A percentile compares a stretch with the other conserved stretches of the same genome.
These are phyloP conservation scores for Rostratula benghalensis DNA, from an alignment of 2,113 vertebrate genomes.

Conservation along the genomic window DNA sequence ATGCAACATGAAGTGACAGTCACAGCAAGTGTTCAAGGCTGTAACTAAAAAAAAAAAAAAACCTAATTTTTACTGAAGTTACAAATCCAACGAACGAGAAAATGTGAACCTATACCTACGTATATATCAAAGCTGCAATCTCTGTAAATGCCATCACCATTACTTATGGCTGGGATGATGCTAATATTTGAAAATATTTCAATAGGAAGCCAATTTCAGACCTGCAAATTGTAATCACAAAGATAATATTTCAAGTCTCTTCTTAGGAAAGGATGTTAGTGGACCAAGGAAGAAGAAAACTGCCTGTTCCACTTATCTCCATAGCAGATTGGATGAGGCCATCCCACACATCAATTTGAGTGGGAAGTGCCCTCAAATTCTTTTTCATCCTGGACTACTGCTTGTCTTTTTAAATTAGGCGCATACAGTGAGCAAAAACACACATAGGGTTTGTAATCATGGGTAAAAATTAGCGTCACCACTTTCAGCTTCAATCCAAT, in stretches of 20 bases:
- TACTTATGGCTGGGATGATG: conserved; percentile 56
- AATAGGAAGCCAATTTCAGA: conserved; percentile 27
- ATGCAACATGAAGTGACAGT: conserved; percentile 71
- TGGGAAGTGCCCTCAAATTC: neutral
- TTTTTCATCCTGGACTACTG: neutral
- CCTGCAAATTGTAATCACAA: conserved; percentile 56
- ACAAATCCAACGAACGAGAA: conserved; percentile 61
- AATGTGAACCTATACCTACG: conserved; percentile 48
- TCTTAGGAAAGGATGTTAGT: conserved; percentile 25
- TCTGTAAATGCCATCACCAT: conserved; percentile 56
- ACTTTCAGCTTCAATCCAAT: neutral
- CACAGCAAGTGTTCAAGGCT: conserved; percentile 67
- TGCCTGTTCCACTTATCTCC: neutral
- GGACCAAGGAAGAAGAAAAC: conserved; percentile 24
- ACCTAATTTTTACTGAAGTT: conserved; percentile 69
- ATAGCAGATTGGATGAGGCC: neutral
- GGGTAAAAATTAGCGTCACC: conserved; percentile 41
- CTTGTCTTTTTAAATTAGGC: conserved; percentile 67
- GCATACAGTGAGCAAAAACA: conserved; percentile 33
- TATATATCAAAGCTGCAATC: conserved; percentile 62
- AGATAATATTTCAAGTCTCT: conserved; percentile 62
- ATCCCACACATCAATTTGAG: neutral
- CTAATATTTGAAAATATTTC: conserved; percentile 70
- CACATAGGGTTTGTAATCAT: neutral
- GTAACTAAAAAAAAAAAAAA: conserved; percentile 43